phyloP scores from a whole-genome alignment of 37 sponge, comb jelly and placozoan genomes.

The Beroe ovata region DNA sequence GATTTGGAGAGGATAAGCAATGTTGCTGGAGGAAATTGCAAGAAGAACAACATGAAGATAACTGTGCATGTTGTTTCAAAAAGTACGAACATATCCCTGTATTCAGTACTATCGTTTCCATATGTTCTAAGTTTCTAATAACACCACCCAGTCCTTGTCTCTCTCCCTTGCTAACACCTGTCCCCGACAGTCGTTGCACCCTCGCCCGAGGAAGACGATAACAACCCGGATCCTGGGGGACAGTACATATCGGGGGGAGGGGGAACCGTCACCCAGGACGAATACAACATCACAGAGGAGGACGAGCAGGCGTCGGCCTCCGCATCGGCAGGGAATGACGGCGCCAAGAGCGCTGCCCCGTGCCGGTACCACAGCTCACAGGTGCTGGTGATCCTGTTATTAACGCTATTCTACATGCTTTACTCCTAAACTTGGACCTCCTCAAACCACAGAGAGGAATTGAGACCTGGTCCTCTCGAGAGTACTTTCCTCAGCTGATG shows the following conservation, averaged over 20 bases:
- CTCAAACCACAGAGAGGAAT: no score
- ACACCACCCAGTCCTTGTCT: no score
- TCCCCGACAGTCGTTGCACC: background rate
- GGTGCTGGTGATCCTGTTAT: slow-evolving; percentile 19
- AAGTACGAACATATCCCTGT: background rate
- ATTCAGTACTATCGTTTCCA: no score
- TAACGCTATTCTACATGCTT: slow-evolving; percentile 36
- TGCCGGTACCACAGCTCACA: background rate
- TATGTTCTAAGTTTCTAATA: no score
- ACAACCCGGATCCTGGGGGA: background rate
- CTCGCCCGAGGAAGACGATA: background rate
- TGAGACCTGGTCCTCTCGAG: no score
- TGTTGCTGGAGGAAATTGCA: slow-evolving; percentile 40
- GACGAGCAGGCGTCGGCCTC: background rate
- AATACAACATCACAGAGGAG: background rate
- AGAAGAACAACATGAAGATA: background rate
- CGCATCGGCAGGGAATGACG: background rate
- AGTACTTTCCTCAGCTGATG: no score
- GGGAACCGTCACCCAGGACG: background rate
- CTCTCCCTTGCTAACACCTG: no score
- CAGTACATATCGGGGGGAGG: background rate
- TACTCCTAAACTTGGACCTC: slow-evolving; percentile 41
- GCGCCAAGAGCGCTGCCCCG: background rate
- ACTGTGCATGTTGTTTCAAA: slow-evolving; percentile 3
- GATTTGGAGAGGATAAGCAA: slow-evolving; percentile 24